Conservation (phyloP, 1,140 invertebrate genomes). For the Coelopa frigida region DNA sequence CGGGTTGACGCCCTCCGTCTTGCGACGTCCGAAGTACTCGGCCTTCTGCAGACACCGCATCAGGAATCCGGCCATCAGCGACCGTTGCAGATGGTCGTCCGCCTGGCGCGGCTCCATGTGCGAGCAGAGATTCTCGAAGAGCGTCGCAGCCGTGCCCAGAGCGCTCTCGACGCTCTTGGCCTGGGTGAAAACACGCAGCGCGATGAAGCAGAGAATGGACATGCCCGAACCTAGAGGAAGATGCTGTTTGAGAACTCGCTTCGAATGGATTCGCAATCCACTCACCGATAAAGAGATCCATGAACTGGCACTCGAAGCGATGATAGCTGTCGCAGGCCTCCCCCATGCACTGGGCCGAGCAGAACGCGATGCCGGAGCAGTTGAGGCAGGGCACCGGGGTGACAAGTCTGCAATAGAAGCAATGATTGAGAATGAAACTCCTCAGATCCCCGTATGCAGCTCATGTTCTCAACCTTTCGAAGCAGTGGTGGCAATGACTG, state of each 20-base stretch:
- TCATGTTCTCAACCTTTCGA: constrained; percentile 50
- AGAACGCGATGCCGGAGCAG: constrained; percentile 72
- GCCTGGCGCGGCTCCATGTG: constrained; percentile 56
- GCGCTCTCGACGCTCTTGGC: constrained; percentile 29
- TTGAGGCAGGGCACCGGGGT: constrained; percentile 64
- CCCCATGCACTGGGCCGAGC: constrained; percentile 60
- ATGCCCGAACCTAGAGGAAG: constrained; percentile 60
- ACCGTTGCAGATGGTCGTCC: constrained; percentile 67
- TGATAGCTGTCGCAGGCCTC: constrained; percentile 65
- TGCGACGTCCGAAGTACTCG: constrained; percentile 51
- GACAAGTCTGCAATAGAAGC: constrained; percentile 45
- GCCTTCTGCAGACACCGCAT: constrained; percentile 61
- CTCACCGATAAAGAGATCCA: constrained; percentile 63
- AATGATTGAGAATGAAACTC: neutral
- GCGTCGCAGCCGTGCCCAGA: constrained; percentile 44
- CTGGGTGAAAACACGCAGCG: constrained; percentile 67
- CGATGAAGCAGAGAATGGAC: constrained; percentile 68
- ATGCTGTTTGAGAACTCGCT: neutral
- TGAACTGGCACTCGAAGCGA: constrained; percentile 70
- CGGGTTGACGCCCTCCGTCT: constrained; percentile 41
- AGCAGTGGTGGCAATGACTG: constrained; percentile 78
- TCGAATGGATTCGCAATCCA: neutral
- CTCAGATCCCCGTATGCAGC: neutral
- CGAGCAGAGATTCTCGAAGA: constrained; percentile 56
- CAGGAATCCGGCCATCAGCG: constrained; percentile 71